phyloP scores from a whole-genome alignment of 2,113 vertebrate species.

The Callaeas wilsoni region DNA sequence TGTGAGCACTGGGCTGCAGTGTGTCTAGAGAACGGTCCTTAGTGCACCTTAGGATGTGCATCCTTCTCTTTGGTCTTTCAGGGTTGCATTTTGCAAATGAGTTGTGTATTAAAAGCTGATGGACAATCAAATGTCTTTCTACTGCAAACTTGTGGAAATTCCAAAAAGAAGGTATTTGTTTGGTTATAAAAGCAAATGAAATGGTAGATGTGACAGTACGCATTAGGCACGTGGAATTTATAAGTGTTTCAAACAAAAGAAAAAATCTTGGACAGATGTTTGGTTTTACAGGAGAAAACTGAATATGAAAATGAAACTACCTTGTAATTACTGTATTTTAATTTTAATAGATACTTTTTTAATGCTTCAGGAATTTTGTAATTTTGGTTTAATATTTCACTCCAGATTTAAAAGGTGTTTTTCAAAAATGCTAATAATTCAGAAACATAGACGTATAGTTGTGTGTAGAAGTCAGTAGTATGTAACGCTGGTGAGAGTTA shows the following conservation, averaged over 20 bases:
- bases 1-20: neutral
- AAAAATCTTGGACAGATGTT: neutral
- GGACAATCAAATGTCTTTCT: neutral
- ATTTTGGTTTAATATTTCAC: neutral
- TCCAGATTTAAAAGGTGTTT: neutral
- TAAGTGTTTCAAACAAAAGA: neutral
- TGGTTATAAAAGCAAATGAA: neutral
- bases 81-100: neutral
- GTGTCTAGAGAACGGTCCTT: neutral
- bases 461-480: neutral
- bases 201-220: neutral
- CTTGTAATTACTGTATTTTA: neutral
- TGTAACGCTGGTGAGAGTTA: neutral
- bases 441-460: neutral
- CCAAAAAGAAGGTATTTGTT: neutral
- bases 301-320: neutral
- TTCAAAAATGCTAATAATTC: neutral
- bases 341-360: neutral
- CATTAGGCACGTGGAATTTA: neutral
- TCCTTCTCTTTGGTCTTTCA: neutral
- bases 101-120: neutral
- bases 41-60: neutral
- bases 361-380: neutral
- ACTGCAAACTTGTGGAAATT: neutral
- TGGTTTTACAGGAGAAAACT: neutral